phyloP scores from a whole-genome alignment of 2,888 invertebrate genomes.

The Nowickia ferox region DNA sequence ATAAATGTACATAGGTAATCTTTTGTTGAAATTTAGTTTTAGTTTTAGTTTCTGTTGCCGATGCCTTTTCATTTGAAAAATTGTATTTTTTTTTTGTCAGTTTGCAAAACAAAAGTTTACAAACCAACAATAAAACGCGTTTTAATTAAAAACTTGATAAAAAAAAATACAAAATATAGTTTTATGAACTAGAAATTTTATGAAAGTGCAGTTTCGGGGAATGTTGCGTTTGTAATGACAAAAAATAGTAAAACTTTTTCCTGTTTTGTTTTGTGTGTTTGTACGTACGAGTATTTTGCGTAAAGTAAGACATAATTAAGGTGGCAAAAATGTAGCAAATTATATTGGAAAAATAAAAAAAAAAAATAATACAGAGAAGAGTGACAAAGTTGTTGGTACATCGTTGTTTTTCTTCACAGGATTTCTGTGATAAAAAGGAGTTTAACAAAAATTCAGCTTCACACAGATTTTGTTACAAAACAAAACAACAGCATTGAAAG shows the following conservation, averaged over 20 bases:
- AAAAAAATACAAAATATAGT: conserved; percentile 32
- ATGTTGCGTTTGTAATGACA: conserved; percentile 31
- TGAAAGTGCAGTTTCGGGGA: conserved; percentile 34
- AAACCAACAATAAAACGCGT: conserved; percentile 58
- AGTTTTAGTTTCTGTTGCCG: conserved; percentile 46
- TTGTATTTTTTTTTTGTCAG: conserved; percentile 3
- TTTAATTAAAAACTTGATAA: conserved; percentile 53
- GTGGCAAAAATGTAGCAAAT: conserved; percentile 33
- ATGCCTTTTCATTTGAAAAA: conserved; percentile 30
- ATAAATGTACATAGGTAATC: conserved; percentile 6
- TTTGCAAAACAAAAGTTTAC: conserved; percentile 50
- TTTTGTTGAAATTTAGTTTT: conserved; percentile 31
- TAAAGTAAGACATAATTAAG: conserved; percentile 34
- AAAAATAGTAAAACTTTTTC: conserved; percentile 29
- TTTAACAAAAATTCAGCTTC: neutral
- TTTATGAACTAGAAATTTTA: conserved; percentile 62
- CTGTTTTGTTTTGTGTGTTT: neutral
- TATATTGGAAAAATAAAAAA: neutral
- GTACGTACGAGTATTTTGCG: neutral
- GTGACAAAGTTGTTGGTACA: neutral
- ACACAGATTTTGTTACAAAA: conserved; percentile 33
- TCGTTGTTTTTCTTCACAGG: neutral
- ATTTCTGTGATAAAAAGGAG: neutral
- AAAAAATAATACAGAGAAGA: neutral
- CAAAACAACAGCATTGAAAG: neutral